phyloP scores from a whole-genome alignment of 2,797 vertebrate species.

The Malurus leucopterus region DNA sequence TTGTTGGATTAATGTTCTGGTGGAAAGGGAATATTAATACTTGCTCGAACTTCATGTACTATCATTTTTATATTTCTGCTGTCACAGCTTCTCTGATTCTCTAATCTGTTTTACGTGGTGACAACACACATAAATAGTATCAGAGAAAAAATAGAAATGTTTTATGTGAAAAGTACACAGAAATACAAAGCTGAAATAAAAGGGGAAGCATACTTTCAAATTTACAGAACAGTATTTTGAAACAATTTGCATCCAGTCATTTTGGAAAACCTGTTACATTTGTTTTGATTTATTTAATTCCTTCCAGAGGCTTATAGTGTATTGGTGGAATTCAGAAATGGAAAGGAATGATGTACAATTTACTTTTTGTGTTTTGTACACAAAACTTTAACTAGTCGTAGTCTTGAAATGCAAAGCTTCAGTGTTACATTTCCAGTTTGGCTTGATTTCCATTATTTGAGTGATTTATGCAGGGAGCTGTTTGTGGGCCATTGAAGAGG shows the following conservation, averaged over 20 bases:
- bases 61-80: background rate
- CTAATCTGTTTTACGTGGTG: background rate
- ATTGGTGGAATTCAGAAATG: background rate
- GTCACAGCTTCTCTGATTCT: background rate
- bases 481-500: background rate
- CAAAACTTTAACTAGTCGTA: background rate
- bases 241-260: background rate
- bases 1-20: background rate
- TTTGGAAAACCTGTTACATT: background rate
- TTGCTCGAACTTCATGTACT: background rate
- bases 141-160: background rate
- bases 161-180: background rate
- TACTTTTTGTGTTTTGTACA: background rate
- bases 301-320: background rate
- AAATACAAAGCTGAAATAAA: background rate
- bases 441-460: background rate
- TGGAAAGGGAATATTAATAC: background rate
- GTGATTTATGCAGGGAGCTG: background rate
- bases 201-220: background rate
- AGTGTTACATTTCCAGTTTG: fast-evolving
- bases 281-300: background rate
- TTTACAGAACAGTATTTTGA: background rate
- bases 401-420: background rate
- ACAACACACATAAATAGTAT: background rate
- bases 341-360: background rate